Percentiles rank a stretch among this genome's conserved stretches.
These are phyloP conservation scores for Watsonalla cultraria DNA, from an alignment of 2,888 invertebrate species.

Conservation along the genomic window DNA sequence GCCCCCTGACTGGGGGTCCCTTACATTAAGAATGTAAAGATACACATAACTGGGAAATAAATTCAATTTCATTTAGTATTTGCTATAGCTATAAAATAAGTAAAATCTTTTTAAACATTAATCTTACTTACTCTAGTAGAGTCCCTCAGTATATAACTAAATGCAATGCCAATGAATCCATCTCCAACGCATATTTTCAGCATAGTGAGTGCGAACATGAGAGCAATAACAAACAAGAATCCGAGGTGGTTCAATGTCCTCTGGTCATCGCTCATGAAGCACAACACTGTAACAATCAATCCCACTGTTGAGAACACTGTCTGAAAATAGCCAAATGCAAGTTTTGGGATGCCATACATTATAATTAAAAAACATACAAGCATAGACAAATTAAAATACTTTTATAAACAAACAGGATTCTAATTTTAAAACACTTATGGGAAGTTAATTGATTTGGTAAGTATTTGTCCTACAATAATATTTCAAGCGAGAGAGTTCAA, in stretches of 20 bases:
- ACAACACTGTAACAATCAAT: conserved; percentile 56
- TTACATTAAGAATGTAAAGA: too few species aligned
- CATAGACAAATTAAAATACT: too few species aligned
- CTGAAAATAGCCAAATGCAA: conserved; percentile 48
- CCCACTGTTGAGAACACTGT: conserved; percentile 55
- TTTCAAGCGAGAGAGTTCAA: neutral
- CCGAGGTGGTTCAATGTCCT: conserved; percentile 25
- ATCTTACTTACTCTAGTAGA: conserved; percentile 40
- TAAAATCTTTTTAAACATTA: conserved; percentile 3
- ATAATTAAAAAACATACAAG: neutral
- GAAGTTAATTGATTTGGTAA: too few species aligned
- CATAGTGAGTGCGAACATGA: conserved; percentile 29
- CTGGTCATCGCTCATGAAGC: conserved; percentile 27
- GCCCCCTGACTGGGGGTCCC: too few species aligned
- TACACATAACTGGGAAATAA: too few species aligned
- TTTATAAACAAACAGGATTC: too few species aligned
- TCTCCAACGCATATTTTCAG: conserved; percentile 36
- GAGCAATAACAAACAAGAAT: conserved; percentile 26
- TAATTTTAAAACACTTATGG: too few species aligned
- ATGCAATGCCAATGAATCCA: conserved; percentile 25
- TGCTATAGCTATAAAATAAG: too few species aligned
- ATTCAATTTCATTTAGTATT: too few species aligned
- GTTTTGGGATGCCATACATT: conserved; percentile 7
- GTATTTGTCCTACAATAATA: too few species aligned
- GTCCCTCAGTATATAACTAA: conserved; percentile 36